These are phyloP conservation scores for Philantomba maxwellii DNA, from an alignment of 2,113 vertebrate genomes.

Conservation along the genomic window DNA sequence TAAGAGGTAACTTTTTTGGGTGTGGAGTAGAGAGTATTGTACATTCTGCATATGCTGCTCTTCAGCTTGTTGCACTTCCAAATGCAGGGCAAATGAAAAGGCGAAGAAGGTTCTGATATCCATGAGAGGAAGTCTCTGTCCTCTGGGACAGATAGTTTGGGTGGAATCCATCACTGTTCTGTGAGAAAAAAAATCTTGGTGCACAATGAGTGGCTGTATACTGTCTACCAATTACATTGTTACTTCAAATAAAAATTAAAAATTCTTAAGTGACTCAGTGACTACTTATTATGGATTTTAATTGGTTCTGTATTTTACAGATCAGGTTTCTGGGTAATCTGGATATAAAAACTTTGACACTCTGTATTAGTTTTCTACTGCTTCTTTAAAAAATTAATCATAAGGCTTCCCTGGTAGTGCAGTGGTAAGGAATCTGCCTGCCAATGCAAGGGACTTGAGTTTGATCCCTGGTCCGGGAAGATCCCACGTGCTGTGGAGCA, in stretches of 20 bases:
- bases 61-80: neutral
- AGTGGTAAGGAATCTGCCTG: neutral
- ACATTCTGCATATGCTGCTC: neutral
- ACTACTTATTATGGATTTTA: neutral
- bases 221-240: neutral
- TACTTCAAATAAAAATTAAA: conserved; percentile 49
- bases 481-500: neutral
- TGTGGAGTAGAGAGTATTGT: neutral
- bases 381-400: neutral
- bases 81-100: neutral
- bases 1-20: neutral
- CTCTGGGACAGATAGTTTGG: neutral
- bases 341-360: neutral
- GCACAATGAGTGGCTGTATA: neutral
- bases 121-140: neutral
- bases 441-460: neutral
- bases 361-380: neutral
- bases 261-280: neutral
- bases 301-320: neutral
- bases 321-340: neutral
- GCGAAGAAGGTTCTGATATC: neutral
- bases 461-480: neutral
- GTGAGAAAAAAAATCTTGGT: neutral
- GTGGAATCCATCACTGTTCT: neutral
- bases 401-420: neutral